Evolutionary conservation across 2,888 invertebrate genomes (phyloP).

Genomic region (Dryomyza anilis): DNA sequence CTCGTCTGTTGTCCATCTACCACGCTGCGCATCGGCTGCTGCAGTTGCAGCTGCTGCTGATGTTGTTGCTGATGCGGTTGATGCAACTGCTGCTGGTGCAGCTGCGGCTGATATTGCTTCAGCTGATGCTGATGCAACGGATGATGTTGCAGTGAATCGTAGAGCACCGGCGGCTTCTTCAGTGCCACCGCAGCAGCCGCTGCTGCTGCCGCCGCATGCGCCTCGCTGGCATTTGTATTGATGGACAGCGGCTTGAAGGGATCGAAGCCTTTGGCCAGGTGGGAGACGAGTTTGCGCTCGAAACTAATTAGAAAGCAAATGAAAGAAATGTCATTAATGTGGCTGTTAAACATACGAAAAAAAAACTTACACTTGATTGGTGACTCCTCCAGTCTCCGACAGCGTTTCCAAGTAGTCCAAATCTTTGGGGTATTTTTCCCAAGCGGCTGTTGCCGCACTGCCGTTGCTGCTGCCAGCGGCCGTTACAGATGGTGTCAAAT

Average conservation of each 20-base stretch:
- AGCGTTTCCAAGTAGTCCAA: conserved; percentile 57
- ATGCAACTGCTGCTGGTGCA: conserved; percentile 31
- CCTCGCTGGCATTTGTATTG: conserved; percentile 44
- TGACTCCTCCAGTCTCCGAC: conserved; percentile 59
- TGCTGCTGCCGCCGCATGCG: conserved; percentile 19
- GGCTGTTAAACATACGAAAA: conserved; percentile 7
- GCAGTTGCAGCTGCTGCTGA: conserved; percentile 17
- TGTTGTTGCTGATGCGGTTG: conserved; percentile 31
- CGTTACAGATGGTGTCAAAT: conserved; percentile 7
- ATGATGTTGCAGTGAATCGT: conserved; percentile 55
- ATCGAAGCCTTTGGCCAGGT: conserved; percentile 58
- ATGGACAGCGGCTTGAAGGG: conserved; percentile 58
- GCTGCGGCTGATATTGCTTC: conserved; percentile 36
- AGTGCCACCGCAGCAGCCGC: conserved; percentile 36
- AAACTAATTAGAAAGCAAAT: conserved; percentile 42
- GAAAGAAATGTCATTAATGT: not conserved
- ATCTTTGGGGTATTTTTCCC: conserved; percentile 55
- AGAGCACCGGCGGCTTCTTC: conserved; percentile 52
- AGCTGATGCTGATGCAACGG: conserved; percentile 48
- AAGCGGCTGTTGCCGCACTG: conserved; percentile 12
- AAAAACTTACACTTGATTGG: conserved; percentile 57
- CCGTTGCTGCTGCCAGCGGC: conserved; percentile 21
- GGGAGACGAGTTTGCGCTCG: conserved; percentile 57
- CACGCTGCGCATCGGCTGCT: conserved; percentile 28
- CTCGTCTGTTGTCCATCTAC: conserved; percentile 54